Base-by-base conservation (phyloP, 2,797 vertebrate species). In the Bradypus variegatus region DNA sequence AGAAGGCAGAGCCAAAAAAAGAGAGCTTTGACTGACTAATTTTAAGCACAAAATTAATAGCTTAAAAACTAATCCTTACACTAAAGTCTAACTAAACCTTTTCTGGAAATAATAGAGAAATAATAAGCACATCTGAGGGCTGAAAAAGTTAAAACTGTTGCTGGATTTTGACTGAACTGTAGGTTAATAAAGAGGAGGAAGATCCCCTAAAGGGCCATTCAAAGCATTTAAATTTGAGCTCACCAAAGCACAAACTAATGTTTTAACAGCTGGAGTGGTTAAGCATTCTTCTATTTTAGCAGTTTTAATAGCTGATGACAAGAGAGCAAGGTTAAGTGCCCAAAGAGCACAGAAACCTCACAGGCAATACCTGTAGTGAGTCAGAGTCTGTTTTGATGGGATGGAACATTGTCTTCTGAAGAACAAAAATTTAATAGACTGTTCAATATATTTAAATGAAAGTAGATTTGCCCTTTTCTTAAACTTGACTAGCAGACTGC, bases 251-350 rank as follows among this genome's bases (percentile, higher is more conserved):
- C 93, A 84, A 73, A 78, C 89, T 91, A 93, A 94, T 96, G 95
- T 95, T 95, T 94, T 94, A 95, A 96, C 92, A 96, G 95, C 92
- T 92, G 94, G 84, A 94, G 62, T 80, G 58, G 82, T 90, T 93
- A 94, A 91, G 89, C 88, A 89, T 86, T 95, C 95, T 96, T 95
- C 95, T 96, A 92, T 92, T 94, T 95, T 95, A 93, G 82, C 79
- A 91, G 78, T 95, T 95, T 95, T 93, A 96, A 96, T 96, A 94
- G 91, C 92, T 58, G n/a, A 91, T 79, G 91, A 96, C 92, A 95
- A 88, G 90, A 96, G 89, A 78, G 60, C 88, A 94, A 94, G 88
- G 84, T 95, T 84, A 93, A 93, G 94, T 64, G 88, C 70, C 76
- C 91, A 83, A 55, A 53, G 79, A 90, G 93, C 85, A 87, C n/a